phyloP scores from a whole-genome alignment of 2,113 vertebrate species.

The Poecile atricapillus region DNA sequence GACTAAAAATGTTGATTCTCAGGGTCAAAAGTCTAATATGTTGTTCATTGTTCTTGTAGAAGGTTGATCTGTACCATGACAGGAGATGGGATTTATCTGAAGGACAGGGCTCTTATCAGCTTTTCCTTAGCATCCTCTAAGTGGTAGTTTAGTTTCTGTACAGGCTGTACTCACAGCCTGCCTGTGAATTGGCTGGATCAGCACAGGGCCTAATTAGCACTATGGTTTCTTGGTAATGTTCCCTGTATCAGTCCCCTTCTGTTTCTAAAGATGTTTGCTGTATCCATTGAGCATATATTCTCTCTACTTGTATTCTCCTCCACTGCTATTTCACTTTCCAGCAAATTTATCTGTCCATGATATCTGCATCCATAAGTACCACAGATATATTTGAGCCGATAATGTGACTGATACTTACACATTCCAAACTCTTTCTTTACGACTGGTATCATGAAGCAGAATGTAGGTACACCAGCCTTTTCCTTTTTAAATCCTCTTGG shows the following conservation, averaged over 20 bases:
- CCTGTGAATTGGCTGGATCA: not conserved
- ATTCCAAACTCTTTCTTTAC: not conserved
- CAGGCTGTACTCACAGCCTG: not conserved
- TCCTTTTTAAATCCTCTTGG: not conserved
- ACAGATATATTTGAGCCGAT: not conserved
- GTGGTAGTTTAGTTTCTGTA: not conserved
- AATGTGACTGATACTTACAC: not conserved
- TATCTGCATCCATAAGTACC: not conserved
- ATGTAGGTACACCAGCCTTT: not conserved
- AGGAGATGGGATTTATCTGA: not conserved
- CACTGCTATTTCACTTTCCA: not conserved
- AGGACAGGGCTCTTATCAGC: not conserved
- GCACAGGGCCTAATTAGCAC: not conserved
- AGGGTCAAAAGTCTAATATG: not conserved
- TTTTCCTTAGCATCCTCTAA: not conserved
- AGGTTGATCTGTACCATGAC: not conserved
- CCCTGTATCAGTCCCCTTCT: not conserved
- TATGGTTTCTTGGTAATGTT: not conserved
- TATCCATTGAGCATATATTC: not conserved
- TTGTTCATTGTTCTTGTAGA: not conserved
- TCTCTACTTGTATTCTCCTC: not conserved
- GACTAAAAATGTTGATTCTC: not conserved
- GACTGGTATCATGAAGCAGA: not conserved
- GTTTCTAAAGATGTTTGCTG: not conserved
- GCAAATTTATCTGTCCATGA: rapidly evolving